These are phyloP conservation scores for Copsychus sechellarum DNA, from an alignment of 2,113 vertebrate species.

Conservation along the genomic window DNA sequence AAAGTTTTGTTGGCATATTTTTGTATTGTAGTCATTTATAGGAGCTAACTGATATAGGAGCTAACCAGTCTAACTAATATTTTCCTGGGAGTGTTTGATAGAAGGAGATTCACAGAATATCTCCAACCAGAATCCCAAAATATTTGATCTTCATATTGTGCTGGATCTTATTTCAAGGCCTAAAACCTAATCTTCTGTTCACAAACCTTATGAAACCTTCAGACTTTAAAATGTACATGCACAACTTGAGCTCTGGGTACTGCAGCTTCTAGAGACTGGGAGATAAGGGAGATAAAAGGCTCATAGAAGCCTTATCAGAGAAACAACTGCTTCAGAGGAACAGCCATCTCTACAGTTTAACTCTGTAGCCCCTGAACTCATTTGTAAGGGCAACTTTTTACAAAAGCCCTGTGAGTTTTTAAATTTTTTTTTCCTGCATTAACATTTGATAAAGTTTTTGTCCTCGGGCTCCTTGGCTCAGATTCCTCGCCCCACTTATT, in stretches of 20 bases:
- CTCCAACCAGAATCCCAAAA: background rate
- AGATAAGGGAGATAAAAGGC: background rate
- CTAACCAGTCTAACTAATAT: background rate
- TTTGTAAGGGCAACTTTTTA: background rate
- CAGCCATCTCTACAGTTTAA: background rate
- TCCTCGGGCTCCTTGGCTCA: background rate
- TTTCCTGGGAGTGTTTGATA: background rate
- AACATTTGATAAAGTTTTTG: background rate
- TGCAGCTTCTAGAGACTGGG: background rate
- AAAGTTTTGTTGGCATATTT: background rate
- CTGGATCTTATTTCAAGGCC: background rate
- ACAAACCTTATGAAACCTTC: background rate
- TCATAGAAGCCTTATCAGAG: background rate
- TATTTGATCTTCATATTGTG: background rate
- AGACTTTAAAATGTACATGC: background rate
- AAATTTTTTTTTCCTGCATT: fast-evolving
- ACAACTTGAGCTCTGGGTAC: background rate
- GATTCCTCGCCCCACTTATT: background rate
- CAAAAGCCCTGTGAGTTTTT: background rate
- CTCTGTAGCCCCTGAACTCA: background rate
- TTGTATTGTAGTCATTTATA: background rate
- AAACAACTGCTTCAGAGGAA: background rate
- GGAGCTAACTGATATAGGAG: background rate
- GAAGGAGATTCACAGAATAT: background rate
- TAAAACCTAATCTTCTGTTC: background rate